Percentiles rank a stretch among this genome's conserved stretches.
These are phyloP conservation scores for Danio kyathit DNA, from an alignment of 2,797 vertebrate species.

Conservation along the genomic window DNA sequence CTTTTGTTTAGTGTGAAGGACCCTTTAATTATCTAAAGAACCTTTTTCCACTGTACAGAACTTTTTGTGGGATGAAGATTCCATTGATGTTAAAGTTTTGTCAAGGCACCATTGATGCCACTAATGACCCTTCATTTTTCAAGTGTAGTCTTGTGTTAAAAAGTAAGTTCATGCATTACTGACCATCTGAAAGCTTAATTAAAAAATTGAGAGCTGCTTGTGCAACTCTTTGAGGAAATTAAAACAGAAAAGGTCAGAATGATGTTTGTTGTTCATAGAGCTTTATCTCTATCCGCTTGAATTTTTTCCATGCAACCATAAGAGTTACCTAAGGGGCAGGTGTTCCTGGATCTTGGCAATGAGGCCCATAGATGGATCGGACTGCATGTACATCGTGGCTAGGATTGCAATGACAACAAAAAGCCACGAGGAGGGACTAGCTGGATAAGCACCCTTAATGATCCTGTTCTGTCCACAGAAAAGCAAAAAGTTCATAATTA, in stretches of 20 bases:
- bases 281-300: neutral
- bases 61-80: too few species aligned
- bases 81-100: too few species aligned
- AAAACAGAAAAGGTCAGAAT: neutral
- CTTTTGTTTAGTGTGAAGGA: too few species aligned
- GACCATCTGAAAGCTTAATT: too few species aligned
- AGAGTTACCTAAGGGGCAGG: constrained; percentile 86
- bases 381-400: constrained; percentile 87
- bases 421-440: constrained; percentile 90
- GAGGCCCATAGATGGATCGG: constrained; percentile 92
- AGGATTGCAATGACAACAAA: constrained; percentile 80
- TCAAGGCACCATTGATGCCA: too few species aligned
- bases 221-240: too few species aligned
- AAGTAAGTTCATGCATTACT: too few species aligned
- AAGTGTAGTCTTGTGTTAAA: too few species aligned
- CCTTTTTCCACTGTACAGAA: too few species aligned
- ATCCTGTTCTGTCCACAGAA: constrained; percentile 40
- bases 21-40: too few species aligned
- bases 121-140: too few species aligned
- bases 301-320: neutral
- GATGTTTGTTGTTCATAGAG: neutral
- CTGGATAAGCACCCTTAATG: constrained; percentile 73
- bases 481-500: neutral
- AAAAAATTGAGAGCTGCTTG: too few species aligned
- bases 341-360: constrained; percentile 91